Base-by-base conservation (phyloP, 2,888 invertebrate species). In the Volucella bombylans region DNA sequence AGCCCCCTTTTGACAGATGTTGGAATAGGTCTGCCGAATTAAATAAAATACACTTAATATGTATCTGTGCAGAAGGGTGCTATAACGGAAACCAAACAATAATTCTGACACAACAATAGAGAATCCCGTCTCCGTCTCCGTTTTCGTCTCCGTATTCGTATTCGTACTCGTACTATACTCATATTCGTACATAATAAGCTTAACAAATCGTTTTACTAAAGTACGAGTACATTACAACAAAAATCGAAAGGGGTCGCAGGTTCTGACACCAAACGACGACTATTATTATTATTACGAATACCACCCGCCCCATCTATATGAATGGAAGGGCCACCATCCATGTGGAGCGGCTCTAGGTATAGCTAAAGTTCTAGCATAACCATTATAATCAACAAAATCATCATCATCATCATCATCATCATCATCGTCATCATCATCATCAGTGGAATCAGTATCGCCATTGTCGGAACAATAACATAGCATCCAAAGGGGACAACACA, bases 161-260 rank as follows among this genome's bases (percentile, higher is more conserved):
- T 31, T 1, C 18, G 18, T 31, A 31, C 31, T 4, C 31, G 6
- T 31, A 6, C 31, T 31, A 31, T 6, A 31, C 31, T 31, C 31
- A 31, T 8, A n/a, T 52, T 10, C 23, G 49, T 50, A 68, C 61
- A 78, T 61, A 73, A 82, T 72, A 67, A 82, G 77, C 61, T 77
- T 78, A 72, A 78, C 78, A 82, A 82, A 82, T 82, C 62, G 82
- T 67, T 82, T 73, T 62, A 50, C 68, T 64, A 68, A 82, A 31
- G 31, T 57, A 57, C 68, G 79, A 31, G 31, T 57, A 57, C 68
- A 68, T 73, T 78, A 78, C 67, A 68, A 50, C 23, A 47, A 31
- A 38, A 64, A 69, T 76, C 52, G 77, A 65, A 77, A 43, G 71
- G 65, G 57, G 49, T 81, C 81, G 57, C 62, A 77, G 77, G 69